phyloP scores from a whole-genome alignment of 1,140 invertebrate genomes.

The Micrasema longulum region DNA sequence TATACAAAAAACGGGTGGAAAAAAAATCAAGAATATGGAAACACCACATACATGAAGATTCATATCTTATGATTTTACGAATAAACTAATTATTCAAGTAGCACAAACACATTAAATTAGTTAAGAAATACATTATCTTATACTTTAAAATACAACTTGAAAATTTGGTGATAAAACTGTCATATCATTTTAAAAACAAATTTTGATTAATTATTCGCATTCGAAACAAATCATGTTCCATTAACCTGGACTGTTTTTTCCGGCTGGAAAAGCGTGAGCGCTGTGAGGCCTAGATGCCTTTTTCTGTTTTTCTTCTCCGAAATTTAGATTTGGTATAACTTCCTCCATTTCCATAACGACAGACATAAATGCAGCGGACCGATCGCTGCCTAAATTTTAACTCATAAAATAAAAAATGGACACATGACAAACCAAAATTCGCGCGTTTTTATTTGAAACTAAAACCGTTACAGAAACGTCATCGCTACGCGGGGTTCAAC shows the following conservation, averaged over 20 bases:
- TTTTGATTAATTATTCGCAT: not conserved
- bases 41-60: not conserved
- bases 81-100: too few relatives aligned
- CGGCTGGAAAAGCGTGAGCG: constrained; percentile 62
- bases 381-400: constrained; percentile 14
- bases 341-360: constrained; percentile 64
- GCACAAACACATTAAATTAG: not conserved
- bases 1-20: not conserved
- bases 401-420: constrained; percentile 27
- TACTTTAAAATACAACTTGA: not conserved
- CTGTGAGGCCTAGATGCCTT: constrained; percentile 63
- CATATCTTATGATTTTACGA: not conserved
- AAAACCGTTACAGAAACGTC: constrained; percentile 52
- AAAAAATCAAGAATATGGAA: too few relatives aligned
- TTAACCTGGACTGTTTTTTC: constrained; percentile 63
- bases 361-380: constrained; percentile 59
- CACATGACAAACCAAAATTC: constrained; percentile 32
- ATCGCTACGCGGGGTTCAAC: constrained; percentile 51
- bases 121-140: not conserved
- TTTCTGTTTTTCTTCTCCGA: constrained; percentile 61
- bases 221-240: constrained; percentile 38
- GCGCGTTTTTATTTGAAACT: constrained; percentile 17
- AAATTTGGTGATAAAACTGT: too few relatives aligned
- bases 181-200: not conserved
- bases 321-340: constrained; percentile 62